Base-by-base conservation (phyloP, 1,140 invertebrate genomes). In the Drosophila cardini region DNA sequence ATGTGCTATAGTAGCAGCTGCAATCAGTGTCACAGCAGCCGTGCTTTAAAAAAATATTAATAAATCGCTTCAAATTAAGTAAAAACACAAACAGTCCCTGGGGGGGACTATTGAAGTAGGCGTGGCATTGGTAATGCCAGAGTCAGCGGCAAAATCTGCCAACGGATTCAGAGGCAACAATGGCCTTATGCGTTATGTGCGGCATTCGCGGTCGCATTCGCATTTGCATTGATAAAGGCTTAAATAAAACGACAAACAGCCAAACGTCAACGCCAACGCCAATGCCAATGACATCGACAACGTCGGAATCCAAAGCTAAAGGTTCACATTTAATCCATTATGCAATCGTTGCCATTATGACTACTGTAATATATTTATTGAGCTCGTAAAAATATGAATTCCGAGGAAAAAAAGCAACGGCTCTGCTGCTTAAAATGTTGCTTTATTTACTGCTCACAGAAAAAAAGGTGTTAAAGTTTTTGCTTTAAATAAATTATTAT, bases 301-400 rank as follows among this genome's bases (percentile, higher is more conserved):
- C 48, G 45, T 4, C 15, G 36, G 50, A 26, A 26, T 26, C 42
- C 3, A 48, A 40, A 42, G 70, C 2, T 0, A n/a, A 57, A 40
- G 56, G 57, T 60, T 21, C 11, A 11, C 18, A 13, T 52, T 80
- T 89, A 87, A 87, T 87, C 84, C 80, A 70, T 89, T 84, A 84
- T 77, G 80, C 84, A 80, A 87, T 80, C 74, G 70, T 63, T 45
- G 76, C 78, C 76, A 87, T 87, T 87, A 87, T 87, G 80, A 83
- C 70, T 75, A 64, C 71, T 79, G 69, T 86, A 81, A 82, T 82
- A 71, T 86, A 82, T 86, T 81, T 86, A 87, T 86, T 76, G 78
- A 43, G 26, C 21, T 45, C 67, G 58, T 40, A 63, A 61, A 71
- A 56, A 58, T 64, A 60, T 70, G 38, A 32, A 36, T 52, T 42